Evolutionary conservation across 2,888 invertebrate species (phyloP).

Genomic region (Ceriagrion tenellum): DNA sequence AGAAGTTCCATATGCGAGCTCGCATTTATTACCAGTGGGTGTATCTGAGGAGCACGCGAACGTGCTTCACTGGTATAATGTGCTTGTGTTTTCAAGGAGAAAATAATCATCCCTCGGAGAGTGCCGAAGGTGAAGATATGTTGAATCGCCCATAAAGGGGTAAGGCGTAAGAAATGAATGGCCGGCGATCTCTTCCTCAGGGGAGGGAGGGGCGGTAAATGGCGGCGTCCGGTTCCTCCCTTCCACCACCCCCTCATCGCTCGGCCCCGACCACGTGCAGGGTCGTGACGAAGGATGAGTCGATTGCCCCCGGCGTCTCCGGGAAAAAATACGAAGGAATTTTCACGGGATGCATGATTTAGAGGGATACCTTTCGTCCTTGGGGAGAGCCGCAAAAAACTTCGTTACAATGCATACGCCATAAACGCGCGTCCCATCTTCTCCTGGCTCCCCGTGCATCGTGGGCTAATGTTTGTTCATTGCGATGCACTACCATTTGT

Average conservation of each 20-base stretch:
- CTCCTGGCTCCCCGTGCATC: not conserved
- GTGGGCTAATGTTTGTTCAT: not conserved
- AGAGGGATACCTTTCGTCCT: not conserved
- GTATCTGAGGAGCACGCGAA: too few relatives aligned
- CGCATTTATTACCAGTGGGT: too few relatives aligned
- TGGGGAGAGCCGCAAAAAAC: constrained; percentile 21
- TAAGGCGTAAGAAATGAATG: not conserved
- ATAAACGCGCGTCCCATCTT: not conserved
- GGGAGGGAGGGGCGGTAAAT: not conserved
- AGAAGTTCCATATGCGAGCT: too few relatives aligned
- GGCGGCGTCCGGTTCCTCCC: constrained; percentile 5
- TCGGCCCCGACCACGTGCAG: not conserved
- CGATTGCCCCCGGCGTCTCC: not conserved
- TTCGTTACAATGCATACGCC: not conserved
- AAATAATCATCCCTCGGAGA: too few relatives aligned
- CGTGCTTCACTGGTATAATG: too few relatives aligned
- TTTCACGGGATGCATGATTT: not conserved
- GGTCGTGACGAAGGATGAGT: not conserved
- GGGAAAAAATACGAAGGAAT: not conserved
- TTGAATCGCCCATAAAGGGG: not conserved
- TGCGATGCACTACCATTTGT: not conserved
- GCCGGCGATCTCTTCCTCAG: not conserved
- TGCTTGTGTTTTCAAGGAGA: too few relatives aligned
- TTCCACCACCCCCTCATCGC: not conserved
- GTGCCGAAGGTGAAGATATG: not conserved